A percentile compares a stretch with the other conserved stretches of the same genome.
Evolutionary conservation across 2,797 vertebrate species (phyloP).

Genomic region (Galago senegalensis): DNA sequence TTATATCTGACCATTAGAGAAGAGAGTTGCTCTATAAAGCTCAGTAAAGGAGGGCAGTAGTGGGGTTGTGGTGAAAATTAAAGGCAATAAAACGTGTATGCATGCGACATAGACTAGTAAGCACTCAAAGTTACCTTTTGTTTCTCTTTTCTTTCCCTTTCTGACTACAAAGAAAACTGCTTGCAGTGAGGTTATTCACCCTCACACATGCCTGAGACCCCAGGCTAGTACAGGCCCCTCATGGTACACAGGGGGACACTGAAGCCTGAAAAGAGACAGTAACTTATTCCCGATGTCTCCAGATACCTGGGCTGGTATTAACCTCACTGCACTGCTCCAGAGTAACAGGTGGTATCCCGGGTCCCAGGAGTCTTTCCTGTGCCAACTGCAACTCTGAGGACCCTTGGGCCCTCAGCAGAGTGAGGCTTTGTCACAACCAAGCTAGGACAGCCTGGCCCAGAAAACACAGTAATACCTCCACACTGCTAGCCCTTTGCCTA

Average conservation of each 20-base stretch:
- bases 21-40: not conserved
- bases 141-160: constrained; percentile 25
- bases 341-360: not conserved
- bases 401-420: not conserved
- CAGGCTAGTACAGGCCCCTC: not conserved
- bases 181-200: not conserved
- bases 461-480: not conserved
- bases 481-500: not conserved
- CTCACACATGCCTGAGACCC: not conserved
- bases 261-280: not conserved
- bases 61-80: not conserved
- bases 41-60: not conserved
- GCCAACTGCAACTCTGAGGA: not conserved
- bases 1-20: not conserved
- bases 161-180: not conserved
- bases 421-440: not conserved
- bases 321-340: not conserved
- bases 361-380: not conserved
- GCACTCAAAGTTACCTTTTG: not conserved
- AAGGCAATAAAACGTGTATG: no score
- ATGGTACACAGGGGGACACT: accelerated
- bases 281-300: not conserved
- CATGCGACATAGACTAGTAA: not conserved
- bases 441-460: not conserved
- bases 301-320: not conserved